Conservation (phyloP, 2,888 invertebrate genomes). For the Mythimna lalbum region DNA sequence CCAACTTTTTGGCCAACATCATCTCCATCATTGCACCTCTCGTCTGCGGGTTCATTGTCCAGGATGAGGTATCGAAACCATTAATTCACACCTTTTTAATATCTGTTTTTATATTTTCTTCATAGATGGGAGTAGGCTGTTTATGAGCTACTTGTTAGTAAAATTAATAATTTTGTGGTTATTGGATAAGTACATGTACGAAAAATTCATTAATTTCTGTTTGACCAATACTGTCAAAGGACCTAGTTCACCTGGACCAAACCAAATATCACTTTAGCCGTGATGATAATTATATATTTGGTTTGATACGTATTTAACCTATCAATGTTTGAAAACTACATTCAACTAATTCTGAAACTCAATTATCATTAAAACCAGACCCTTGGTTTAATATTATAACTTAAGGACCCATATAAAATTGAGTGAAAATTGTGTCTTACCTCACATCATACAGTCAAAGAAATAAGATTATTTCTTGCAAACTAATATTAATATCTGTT, state of each 20-base stretch:
- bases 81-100: neutral
- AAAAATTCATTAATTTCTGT: neutral
- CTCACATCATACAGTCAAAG: neutral
- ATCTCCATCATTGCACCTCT: constrained; percentile 95
- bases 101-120: neutral
- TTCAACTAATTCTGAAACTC: too few species aligned
- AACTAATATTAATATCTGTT: constrained; percentile 44
- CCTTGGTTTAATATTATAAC: neutral
- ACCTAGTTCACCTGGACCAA: neutral
- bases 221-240: neutral
- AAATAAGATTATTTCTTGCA: constrained; percentile 10
- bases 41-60: constrained; percentile 92
- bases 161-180: neutral
- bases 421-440: neutral
- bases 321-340: too few species aligned
- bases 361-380: too few species aligned
- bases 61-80: constrained; percentile 90
- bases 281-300: neutral
- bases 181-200: neutral
- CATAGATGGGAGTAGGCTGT: neutral
- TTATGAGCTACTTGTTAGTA: neutral
- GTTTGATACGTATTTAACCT: too few species aligned
- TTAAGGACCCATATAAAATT: neutral
- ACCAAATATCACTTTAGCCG: neutral
- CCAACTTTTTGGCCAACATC: constrained; percentile 94